Evolutionary conservation across 2,797 vertebrate genomes (phyloP).

Genomic region (Karalla daura): DNA sequence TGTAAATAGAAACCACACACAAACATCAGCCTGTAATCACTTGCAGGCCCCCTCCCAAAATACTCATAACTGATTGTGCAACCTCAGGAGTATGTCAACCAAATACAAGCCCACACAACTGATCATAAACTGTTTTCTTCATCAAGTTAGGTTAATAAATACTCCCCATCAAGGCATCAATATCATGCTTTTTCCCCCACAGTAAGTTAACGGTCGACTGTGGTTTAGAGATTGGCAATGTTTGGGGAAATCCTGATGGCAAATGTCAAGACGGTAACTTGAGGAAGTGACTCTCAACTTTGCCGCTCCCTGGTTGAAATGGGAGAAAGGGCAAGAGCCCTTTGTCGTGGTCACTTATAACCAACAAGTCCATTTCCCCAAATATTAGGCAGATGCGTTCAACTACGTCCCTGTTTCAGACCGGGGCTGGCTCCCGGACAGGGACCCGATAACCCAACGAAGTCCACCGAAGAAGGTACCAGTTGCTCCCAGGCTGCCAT

Average conservation of each 20-base stretch:
- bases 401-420: too few species aligned
- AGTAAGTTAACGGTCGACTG: neutral
- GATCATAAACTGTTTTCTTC: neutral
- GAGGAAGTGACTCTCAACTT: slow-evolving; percentile 34
- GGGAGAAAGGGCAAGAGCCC: slow-evolving; percentile 11
- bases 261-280: slow-evolving; percentile 47
- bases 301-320: neutral
- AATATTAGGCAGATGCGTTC: too few species aligned
- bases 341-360: neutral
- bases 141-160: neutral
- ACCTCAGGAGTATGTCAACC: neutral
- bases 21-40: slow-evolving; percentile 5
- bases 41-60: neutral
- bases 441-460: too few species aligned
- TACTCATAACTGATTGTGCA: slow-evolving; percentile 35
- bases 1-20: too few species aligned
- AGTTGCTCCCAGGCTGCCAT: too few species aligned
- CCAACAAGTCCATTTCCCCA: neutral
- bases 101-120: slow-evolving; percentile 2
- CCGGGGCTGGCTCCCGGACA: too few species aligned
- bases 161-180: neutral
- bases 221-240: slow-evolving; percentile 9
- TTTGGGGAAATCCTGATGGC: slow-evolving; percentile 4
- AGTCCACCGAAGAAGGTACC: too few species aligned
- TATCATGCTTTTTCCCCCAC: neutral